Evolutionary conservation across 2,888 invertebrate genomes (phyloP), one percentile per base, ranked within the genome.

Genomic region (Leistus spinibarbis): DNA sequence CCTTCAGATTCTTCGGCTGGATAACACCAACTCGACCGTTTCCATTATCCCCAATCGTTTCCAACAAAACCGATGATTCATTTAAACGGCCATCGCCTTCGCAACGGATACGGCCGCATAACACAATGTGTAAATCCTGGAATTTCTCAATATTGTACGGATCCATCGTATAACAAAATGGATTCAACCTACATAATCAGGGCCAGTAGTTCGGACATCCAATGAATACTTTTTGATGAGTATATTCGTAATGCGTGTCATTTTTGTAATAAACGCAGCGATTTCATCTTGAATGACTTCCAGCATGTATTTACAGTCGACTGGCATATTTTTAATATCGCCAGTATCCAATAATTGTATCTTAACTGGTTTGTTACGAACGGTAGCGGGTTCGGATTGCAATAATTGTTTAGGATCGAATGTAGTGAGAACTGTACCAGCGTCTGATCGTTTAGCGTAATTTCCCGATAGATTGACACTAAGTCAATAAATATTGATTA

Each of bases 41-140:
- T 88, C 86, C 80, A 86, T 86, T 80, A 87, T 86, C 89, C 87
- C 87, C 83, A 79, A 88, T 87, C 5, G 92, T 92, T 82, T 95
- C 93, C 7, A 95, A 86, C 53, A 92, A 82, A 1, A 93, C 89
- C 22, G 93, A 92, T 78, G 91, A 89, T 0, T 89, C 85, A 83
- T 94, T 93, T 23, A 95, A 86, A 76, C 91, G 90, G 0, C 92
- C 92, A 78, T 91, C 90, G 0, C 91, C 90, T 80, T 95, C 94
- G 80, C 93, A 93, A 78, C 91, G 90, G 78, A 96, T 89, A 66
- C 93, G 89, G 13, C 97, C 97, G 70, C 13, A 40, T 40, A 40
- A 40, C 13, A 40, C 13, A 62, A 75, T 69, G 78, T 79, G 27
- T 85, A 83, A 20, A 88, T 40, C 17, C 10, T 53, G 17, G 1